These are phyloP conservation scores for Anadara kagoshimensis DNA, from an alignment of 1,140 invertebrate genomes.

Conservation along the genomic window DNA sequence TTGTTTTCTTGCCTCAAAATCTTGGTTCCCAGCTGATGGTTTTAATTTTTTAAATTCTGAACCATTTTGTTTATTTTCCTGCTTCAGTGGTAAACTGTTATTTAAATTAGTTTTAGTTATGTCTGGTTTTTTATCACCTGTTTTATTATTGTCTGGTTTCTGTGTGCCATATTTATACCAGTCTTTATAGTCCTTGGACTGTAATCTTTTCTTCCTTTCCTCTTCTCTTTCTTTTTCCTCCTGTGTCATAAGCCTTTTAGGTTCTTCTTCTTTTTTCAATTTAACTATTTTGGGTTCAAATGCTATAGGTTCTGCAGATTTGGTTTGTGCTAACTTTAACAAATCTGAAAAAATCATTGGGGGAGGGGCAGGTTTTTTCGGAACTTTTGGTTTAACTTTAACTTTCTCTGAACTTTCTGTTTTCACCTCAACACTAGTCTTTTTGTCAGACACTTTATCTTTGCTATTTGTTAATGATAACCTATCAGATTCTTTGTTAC, in stretches of 20 bases:
- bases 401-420: too few relatives aligned
- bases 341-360: conserved; percentile 33
- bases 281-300: conserved; percentile 11
- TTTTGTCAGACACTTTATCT: too few relatives aligned
- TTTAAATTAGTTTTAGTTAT: not conserved
- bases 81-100: not conserved
- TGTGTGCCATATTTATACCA: not conserved
- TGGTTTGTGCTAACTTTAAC: conserved; percentile 27
- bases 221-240: conserved; percentile 11
- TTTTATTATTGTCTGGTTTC: conserved; percentile 11
- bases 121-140: not conserved
- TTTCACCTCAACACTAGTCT: too few relatives aligned
- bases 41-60: not conserved
- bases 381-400: too few relatives aligned
- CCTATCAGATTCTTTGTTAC: too few relatives aligned
- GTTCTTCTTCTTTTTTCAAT: not conserved
- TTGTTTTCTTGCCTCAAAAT: too few relatives aligned
- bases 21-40: not conserved
- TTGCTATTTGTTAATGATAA: too few relatives aligned
- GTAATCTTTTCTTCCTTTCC: conserved; percentile 5
- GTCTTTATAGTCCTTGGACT: conserved; percentile 5
- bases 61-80: conserved; percentile 5
- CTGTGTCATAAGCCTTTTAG: conserved; percentile 17
- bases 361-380: conserved; percentile 6
- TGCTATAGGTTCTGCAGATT: conserved; percentile 24